Conservation (phyloP, 53 echinoderm and acorn worm species). For the Paelopatides confundens region DNA sequence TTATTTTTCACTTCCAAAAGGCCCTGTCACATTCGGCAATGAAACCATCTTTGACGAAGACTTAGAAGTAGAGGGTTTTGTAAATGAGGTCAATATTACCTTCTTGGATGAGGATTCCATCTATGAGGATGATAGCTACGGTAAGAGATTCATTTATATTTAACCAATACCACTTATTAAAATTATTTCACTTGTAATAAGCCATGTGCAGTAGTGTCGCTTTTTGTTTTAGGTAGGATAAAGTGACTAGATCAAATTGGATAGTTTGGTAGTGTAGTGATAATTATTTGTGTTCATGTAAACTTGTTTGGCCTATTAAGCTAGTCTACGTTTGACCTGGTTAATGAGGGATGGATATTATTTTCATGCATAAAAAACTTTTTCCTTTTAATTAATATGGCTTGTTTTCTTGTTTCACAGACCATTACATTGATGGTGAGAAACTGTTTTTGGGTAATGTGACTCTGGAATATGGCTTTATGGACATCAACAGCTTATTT, state of each 20-base stretch:
- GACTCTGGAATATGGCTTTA: not conserved
- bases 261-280: too few species aligned
- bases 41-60: not conserved
- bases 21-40: constrained; percentile 7
- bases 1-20: not conserved
- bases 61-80: not conserved
- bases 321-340: too few species aligned
- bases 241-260: too few species aligned
- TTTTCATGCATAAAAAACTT: too few species aligned
- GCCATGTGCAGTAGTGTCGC: too few species aligned
- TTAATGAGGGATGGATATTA: too few species aligned
- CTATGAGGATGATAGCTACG: not conserved
- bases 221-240: too few species aligned
- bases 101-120: constrained; percentile 28
- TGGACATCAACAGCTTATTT: not conserved
- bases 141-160: too few species aligned
- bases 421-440: not conserved
- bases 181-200: not conserved
- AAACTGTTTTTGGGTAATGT: constrained; percentile 25
- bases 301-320: too few species aligned
- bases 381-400: not conserved
- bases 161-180: not conserved
- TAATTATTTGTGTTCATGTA: too few species aligned
- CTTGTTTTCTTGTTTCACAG: not conserved
- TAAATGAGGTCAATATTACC: constrained; percentile 40